Conservation (phyloP, 2,888 invertebrate genomes). For the Frankliniella intonsa region DNA sequence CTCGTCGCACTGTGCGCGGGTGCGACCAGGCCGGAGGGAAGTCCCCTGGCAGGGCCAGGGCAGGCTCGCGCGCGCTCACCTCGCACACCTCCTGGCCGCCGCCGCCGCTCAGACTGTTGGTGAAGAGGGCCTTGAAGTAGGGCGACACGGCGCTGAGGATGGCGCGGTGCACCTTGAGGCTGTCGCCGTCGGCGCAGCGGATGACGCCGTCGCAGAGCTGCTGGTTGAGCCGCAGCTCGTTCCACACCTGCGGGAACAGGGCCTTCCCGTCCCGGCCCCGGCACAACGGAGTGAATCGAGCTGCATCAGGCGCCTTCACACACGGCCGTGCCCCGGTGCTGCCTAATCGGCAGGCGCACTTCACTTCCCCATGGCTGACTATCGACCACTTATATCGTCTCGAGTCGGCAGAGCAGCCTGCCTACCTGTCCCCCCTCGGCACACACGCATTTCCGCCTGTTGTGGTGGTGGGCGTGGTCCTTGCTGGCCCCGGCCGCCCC, state of each 20-base stretch:
- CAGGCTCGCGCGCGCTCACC: slow-evolving; percentile 43
- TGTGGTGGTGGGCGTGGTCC: background rate
- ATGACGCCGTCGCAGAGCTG: slow-evolving; percentile 68
- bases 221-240: slow-evolving; percentile 50
- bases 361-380: too few relatives aligned
- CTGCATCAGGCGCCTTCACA: too few relatives aligned
- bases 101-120: slow-evolving; percentile 60
- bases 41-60: background rate
- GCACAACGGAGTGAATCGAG: too few relatives aligned
- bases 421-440: background rate
- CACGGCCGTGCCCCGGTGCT: too few relatives aligned
- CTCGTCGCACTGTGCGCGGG: too few relatives aligned
- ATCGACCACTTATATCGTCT: background rate
- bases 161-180: slow-evolving; percentile 63
- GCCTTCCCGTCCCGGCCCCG: background rate
- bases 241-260: slow-evolving; percentile 28
- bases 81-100: slow-evolving; percentile 58
- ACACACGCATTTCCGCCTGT: slow-evolving; percentile 6
- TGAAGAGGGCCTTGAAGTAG: slow-evolving; percentile 68
- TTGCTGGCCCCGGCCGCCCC: background rate
- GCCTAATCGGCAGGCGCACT: too few relatives aligned
- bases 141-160: slow-evolving; percentile 68
- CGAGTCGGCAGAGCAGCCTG: background rate
- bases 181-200: slow-evolving; percentile 57
- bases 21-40: too few relatives aligned